Conservation (phyloP, 2,113 vertebrate species). For the Lepisosteus oculatus region DNA sequence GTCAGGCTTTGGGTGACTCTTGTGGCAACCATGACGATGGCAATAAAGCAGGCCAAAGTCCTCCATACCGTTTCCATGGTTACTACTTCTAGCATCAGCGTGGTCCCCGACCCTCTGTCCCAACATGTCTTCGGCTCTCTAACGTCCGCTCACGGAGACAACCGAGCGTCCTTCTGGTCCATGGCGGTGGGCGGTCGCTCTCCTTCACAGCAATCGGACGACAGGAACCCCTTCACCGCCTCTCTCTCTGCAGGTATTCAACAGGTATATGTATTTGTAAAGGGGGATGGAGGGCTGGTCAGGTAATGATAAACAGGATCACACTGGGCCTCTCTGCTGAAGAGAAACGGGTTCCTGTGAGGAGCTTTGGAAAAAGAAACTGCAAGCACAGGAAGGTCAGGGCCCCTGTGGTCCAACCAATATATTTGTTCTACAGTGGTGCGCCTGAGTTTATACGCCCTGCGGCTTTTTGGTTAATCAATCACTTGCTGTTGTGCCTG, state of each 20-base stretch:
- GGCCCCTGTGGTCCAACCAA: constrained; percentile 30
- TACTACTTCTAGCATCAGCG: constrained; percentile 70
- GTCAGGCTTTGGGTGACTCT: constrained; percentile 55
- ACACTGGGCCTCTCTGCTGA: constrained; percentile 24
- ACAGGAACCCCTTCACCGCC: background rate
- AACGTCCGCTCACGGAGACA: constrained; percentile 40
- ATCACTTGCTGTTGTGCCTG: constrained; percentile 43
- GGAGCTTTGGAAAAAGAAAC: constrained; percentile 22
- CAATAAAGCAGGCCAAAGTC: constrained; percentile 77
- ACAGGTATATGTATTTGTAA: background rate
- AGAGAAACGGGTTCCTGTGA: constrained; percentile 26
- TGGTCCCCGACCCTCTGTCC: constrained; percentile 75
- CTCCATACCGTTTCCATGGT: constrained; percentile 88
- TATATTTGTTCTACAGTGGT: constrained; percentile 31
- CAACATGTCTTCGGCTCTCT: constrained; percentile 93
- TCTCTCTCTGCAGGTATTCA: background rate
- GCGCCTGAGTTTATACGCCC: constrained; percentile 26
- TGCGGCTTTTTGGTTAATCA: constrained; percentile 50
- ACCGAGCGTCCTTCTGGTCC: constrained; percentile 3
- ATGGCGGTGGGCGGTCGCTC: background rate
- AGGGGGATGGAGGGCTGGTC: constrained; percentile 2
- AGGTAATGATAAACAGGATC: constrained; percentile 7
- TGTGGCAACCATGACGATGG: constrained; percentile 65
- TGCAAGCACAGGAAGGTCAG: constrained; percentile 25
- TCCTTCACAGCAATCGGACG: background rate